Conservation (phyloP, 2,888 invertebrate species). For the Cephus spinipes region DNA sequence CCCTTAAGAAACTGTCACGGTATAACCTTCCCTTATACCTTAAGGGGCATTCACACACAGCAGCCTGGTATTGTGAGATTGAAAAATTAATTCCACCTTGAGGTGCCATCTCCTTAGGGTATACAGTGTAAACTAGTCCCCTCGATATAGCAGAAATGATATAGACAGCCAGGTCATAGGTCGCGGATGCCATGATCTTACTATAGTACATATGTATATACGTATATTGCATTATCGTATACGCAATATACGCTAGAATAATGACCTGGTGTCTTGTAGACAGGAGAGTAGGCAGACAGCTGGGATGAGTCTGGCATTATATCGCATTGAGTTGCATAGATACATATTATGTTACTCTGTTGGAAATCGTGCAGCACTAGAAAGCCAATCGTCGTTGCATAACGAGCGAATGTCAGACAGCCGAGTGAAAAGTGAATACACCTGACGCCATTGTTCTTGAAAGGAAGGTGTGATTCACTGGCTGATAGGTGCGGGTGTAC, state of each 20-base stretch:
- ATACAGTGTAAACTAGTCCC: neutral
- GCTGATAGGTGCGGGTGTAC: neutral
- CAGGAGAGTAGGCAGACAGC: neutral
- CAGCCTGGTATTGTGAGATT: neutral
- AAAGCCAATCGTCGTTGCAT: neutral
- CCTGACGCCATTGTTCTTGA: neutral
- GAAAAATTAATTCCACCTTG: neutral
- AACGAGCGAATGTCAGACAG: neutral
- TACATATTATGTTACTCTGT: neutral
- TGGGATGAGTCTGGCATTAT: neutral
- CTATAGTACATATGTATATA: too few species aligned
- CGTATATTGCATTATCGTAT: too few species aligned
- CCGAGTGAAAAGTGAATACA: neutral
- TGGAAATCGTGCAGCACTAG: neutral
- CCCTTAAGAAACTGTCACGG: neutral
- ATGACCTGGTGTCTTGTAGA: neutral
- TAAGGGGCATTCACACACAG: neutral
- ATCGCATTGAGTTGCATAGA: neutral
- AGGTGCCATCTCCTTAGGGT: neutral
- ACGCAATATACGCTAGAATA: too few species aligned
- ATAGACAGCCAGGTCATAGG: neutral
- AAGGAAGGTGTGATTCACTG: neutral
- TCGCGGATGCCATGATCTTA: neutral
- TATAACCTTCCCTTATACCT: neutral
- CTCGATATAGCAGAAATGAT: neutral